These are phyloP conservation scores for Arvicola amphibius DNA, from an alignment of 2,797 vertebrate species.

Conservation along the genomic window DNA sequence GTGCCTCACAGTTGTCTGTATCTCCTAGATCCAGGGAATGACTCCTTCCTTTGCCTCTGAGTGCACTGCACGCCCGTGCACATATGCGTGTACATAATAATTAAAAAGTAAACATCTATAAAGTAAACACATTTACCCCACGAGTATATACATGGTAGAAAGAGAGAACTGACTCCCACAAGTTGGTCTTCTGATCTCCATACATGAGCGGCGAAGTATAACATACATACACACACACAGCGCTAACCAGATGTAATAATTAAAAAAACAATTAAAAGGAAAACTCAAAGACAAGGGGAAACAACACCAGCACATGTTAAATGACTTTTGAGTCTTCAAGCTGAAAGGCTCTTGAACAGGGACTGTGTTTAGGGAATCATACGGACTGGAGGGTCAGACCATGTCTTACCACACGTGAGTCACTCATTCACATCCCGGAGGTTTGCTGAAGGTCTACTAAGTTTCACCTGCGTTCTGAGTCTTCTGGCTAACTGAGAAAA, in stretches of 20 bases:
- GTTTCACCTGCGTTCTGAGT: neutral
- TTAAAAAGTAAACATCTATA: neutral
- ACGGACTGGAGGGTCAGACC: neutral
- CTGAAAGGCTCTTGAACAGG: neutral
- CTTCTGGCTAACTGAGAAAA: conserved; percentile 2
- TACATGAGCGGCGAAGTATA: neutral
- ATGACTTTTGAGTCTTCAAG: neutral
- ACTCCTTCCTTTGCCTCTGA: neutral
- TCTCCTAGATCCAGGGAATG: neutral
- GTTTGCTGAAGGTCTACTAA: neutral
- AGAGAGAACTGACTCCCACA: neutral
- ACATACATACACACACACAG: neutral
- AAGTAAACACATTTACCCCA: neutral
- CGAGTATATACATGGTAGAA: neutral
- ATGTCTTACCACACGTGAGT: neutral
- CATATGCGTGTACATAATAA: neutral
- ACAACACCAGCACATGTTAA: neutral
- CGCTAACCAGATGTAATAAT: neutral
- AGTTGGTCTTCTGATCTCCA: neutral
- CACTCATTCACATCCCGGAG: neutral
- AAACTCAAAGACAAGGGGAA: neutral
- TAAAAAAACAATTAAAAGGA: neutral
- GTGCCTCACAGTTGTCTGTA: neutral
- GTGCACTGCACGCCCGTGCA: neutral
- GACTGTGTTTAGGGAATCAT: neutral